Base-by-base conservation (phyloP, 2,797 vertebrate genomes). In the Lagocephalus sceleratus region DNA sequence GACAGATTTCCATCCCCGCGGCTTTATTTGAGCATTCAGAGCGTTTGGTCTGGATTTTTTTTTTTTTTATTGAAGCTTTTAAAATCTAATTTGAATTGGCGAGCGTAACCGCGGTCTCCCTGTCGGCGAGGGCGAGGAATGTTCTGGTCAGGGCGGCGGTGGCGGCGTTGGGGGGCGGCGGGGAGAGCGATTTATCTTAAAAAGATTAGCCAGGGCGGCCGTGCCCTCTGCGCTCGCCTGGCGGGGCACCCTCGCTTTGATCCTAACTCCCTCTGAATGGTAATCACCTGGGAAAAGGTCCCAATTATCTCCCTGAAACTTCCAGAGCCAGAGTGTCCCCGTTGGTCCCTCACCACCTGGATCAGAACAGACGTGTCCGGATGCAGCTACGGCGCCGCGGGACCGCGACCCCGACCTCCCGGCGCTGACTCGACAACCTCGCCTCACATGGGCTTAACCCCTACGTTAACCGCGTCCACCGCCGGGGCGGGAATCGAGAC, bases 231-330 rank as follows among this genome's bases (percentile, higher is more conserved):
- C n/a, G n/a, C n/a, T n/a, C n/a, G n/a, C n/a, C 73, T 76, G 66
- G 63, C 71, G 53, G 64, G 58, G 45, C 51, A 50, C 55, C 71
- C 63, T 44, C 20, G 38, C 78, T 83, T 82, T 86, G 85, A 87
- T 84, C 80, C 70, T 75, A 74, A 88, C 76, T 78, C 70, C 57
- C 55, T 61, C 60, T 76, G 84, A 87, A 84, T 76, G 65, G 69
- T 84, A 85, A 87, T 88, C 82, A 81, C 81, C 71, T 73, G 75
- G 73, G 74, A 81, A 84, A 82, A 85, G 78, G 81, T 83, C 76
- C 78, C 84, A 84, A 84, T 87, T 84, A 88, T 87, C 77, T 83
- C 61, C 62, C 52, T 29, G 76, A 70, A 68, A 58, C 62, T 70
- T 73, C 73, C 57, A 20, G 57, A 62, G 63, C 63, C 64, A 49